A percentile compares a stretch with the other conserved stretches of the same genome.
Evolutionary conservation across 2,797 vertebrate species (phyloP).

Genomic region (Gadopsis bispinosus): DNA sequence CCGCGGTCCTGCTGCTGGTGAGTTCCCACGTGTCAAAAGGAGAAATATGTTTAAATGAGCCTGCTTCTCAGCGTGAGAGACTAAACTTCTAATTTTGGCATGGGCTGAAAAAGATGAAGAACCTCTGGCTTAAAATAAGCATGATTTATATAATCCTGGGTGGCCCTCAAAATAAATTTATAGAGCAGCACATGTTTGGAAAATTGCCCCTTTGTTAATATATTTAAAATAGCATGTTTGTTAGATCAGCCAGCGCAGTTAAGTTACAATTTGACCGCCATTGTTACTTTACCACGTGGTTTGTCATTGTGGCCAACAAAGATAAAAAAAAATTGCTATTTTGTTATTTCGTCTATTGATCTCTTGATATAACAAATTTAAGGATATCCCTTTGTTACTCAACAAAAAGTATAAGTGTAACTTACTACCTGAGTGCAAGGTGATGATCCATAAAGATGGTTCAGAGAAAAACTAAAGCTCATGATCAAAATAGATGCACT

Average conservation of each 20-base stretch:
- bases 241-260: background rate
- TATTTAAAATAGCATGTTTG: background rate
- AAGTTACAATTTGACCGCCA: background rate
- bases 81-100: conserved; percentile 60
- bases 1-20: conserved; percentile 54
- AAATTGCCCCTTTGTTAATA: background rate
- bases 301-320: conserved; percentile 4
- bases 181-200: conserved; percentile 4
- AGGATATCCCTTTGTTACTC: conserved; percentile 3
- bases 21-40: conserved; percentile 52
- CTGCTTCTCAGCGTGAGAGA: conserved; percentile 48
- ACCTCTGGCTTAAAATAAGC: conserved; percentile 44
- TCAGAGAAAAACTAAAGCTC: conserved; percentile 41
- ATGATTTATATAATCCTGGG: conserved; percentile 1
- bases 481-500: conserved; percentile 8
- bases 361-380: background rate
- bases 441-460: conserved; percentile 30
- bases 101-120: conserved; percentile 48
- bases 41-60: conserved; percentile 73
- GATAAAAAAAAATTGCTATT: background rate
- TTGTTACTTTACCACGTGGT: background rate
- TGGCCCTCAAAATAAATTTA: conserved; percentile 27
- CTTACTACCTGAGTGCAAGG: conserved; percentile 19
- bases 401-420: conserved; percentile 15
- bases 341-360: conserved; percentile 13